Evolutionary conservation across 2,888 invertebrate genomes (phyloP).

Genomic region (Arctia plantaginis): DNA sequence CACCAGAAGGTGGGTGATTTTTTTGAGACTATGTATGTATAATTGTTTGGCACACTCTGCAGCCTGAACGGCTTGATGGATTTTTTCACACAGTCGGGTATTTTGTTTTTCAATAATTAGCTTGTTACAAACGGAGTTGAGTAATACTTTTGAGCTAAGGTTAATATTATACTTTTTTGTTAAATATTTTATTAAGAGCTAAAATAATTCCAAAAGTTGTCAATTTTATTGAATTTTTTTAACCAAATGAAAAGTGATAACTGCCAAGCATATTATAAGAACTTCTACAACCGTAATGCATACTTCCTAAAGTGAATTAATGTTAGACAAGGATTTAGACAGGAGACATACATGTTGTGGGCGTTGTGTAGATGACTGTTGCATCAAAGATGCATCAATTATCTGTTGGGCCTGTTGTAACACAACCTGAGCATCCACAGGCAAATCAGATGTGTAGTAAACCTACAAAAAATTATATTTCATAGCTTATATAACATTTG

Average conservation of each 20-base stretch:
- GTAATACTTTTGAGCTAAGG: constrained; percentile 5
- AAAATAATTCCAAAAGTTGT: constrained; percentile 7
- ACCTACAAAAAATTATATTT: constrained; percentile 83
- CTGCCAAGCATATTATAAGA: constrained; percentile 72
- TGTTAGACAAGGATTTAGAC: constrained; percentile 63
- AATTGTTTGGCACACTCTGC: no score
- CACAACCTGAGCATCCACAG: constrained; percentile 85
- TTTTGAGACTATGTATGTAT: no score
- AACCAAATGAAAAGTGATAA: constrained; percentile 57
- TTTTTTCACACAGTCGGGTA: no score
- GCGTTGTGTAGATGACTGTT: constrained; percentile 83
- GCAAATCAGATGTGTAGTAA: constrained; percentile 86
- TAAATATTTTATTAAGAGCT: not conserved
- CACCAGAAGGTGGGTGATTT: no score
- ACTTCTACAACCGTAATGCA: constrained; percentile 60
- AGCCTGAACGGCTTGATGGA: no score
- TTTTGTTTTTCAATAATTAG: no score
- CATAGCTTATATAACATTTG: constrained; percentile 47
- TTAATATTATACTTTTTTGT: not conserved
- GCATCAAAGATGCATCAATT: constrained; percentile 86
- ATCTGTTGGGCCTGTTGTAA: constrained; percentile 86
- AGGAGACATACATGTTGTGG: constrained; percentile 85
- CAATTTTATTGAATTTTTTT: constrained; percentile 28
- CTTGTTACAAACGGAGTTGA: not conserved
- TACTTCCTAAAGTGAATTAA: constrained; percentile 62